Percentiles rank a stretch among this genome's conserved stretches.
These are phyloP conservation scores for Bucco capensis DNA, from an alignment of 2,113 vertebrate genomes.

Conservation along the genomic window DNA sequence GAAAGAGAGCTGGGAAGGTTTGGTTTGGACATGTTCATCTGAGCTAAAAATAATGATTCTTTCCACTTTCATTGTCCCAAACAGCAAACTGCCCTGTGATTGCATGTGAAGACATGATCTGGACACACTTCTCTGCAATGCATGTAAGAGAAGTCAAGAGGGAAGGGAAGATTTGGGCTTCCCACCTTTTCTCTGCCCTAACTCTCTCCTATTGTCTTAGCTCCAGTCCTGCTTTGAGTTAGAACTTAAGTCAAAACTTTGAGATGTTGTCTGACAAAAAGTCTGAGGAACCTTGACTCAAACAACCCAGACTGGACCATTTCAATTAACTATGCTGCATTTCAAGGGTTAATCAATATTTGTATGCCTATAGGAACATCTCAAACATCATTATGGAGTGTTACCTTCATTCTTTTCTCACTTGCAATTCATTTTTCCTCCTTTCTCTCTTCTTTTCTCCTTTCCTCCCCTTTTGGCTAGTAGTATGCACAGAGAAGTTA, in stretches of 20 bases:
- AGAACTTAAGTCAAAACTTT: neutral
- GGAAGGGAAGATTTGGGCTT: neutral
- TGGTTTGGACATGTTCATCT: slow-evolving; percentile 32
- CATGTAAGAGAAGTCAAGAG: neutral
- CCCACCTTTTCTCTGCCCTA: neutral
- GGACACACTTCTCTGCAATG: neutral
- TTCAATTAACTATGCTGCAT: neutral
- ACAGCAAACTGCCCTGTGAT: neutral
- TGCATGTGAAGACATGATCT: neutral
- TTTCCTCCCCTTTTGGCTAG: neutral
- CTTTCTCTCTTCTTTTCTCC: neutral
- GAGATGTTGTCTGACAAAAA: neutral
- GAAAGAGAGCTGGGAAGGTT: slow-evolving; percentile 48
- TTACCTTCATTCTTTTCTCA: neutral
- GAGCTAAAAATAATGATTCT: neutral
- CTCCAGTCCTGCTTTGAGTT: neutral
- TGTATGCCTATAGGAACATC: neutral
- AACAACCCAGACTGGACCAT: neutral
- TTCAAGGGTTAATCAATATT: neutral
- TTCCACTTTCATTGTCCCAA: slow-evolving; percentile 43
- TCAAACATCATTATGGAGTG: neutral
- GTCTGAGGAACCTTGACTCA: no score
- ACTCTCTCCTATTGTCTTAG: neutral
- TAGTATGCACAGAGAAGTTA: neutral
- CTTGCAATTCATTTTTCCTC: neutral